These are phyloP conservation scores for Mustela nigripes DNA, from an alignment of 2,113 vertebrate species.

Conservation along the genomic window DNA sequence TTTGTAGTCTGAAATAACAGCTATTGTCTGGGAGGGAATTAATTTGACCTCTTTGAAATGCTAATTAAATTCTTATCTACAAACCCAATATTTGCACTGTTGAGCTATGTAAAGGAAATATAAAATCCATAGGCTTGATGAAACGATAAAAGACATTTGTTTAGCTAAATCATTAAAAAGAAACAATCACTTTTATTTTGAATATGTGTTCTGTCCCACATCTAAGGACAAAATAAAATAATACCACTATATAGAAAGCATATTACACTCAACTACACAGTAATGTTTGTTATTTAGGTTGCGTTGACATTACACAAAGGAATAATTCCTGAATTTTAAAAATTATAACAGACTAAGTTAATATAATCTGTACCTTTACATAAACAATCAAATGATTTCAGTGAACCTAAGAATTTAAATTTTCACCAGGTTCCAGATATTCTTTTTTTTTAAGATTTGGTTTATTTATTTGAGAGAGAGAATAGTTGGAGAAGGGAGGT, in stretches of 20 bases:
- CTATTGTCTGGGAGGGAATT: conserved; percentile 60
- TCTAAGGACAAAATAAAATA: conserved; percentile 51
- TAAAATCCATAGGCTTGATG: conserved; percentile 68
- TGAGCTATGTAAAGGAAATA: conserved; percentile 64
- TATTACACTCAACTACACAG: background rate
- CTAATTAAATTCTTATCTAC: conserved; percentile 79
- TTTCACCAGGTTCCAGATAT: background rate
- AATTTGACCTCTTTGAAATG: conserved; percentile 79
- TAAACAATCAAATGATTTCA: background rate
- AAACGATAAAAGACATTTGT: conserved; percentile 65
- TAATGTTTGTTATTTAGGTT: background rate
- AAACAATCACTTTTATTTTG: conserved; percentile 47
- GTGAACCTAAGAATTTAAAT: background rate
- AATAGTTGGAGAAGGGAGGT: background rate
- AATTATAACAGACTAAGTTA: background rate
- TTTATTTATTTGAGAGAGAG: background rate
- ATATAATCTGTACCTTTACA: background rate
- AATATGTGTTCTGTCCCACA: background rate
- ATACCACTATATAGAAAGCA: background rate
- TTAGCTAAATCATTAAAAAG: conserved; percentile 65
- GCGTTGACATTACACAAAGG: background rate
- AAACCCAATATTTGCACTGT: conserved; percentile 74
- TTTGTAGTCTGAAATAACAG: conserved; percentile 66
- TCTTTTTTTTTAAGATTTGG: background rate
- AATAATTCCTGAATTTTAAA: conserved; percentile 17